Percentiles rank a stretch among this genome's conserved stretches.
Evolutionary conservation across 2,888 invertebrate genomes (phyloP).

Genomic region (Creontiades dilutus): DNA sequence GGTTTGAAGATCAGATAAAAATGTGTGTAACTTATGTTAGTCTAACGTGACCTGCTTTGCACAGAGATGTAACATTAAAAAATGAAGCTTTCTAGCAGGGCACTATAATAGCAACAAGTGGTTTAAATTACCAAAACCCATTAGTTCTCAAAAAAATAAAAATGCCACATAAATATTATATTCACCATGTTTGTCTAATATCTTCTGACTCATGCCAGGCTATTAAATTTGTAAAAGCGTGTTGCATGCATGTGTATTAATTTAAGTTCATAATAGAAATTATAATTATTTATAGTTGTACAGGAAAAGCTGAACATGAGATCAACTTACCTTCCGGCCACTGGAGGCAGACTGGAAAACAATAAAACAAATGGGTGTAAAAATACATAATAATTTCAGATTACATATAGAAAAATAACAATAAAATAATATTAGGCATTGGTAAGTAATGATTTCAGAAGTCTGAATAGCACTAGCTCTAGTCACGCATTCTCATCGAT

Average conservation of each 20-base stretch:
- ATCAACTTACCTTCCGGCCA: conserved; percentile 91
- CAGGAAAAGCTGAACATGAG: conserved; percentile 60
- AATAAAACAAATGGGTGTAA: conserved; percentile 69
- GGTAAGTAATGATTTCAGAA: neutral
- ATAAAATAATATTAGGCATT: neutral
- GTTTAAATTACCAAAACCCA: conserved; percentile 74
- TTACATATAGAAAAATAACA: neutral
- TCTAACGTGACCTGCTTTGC: conserved; percentile 74
- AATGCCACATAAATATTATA: conserved; percentile 74
- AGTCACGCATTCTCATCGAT: no score
- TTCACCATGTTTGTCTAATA: conserved; percentile 74
- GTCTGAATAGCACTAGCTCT: neutral
- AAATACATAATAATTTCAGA: neutral
- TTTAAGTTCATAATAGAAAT: conserved; percentile 71
- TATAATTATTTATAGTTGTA: conserved; percentile 71
- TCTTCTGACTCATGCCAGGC: conserved; percentile 76
- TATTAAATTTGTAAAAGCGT: conserved; percentile 74
- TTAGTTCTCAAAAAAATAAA: conserved; percentile 72
- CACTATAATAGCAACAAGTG: conserved; percentile 74
- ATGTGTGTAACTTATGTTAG: conserved; percentile 64
- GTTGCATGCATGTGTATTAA: conserved; percentile 76
- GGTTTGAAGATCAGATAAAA: conserved; percentile 20
- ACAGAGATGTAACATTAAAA: conserved; percentile 71
- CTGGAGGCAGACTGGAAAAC: conserved; percentile 89
- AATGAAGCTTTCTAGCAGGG: conserved; percentile 73